Evolutionary conservation across 2,888 invertebrate genomes (phyloP).

Genomic region (Pterostichus niger): DNA sequence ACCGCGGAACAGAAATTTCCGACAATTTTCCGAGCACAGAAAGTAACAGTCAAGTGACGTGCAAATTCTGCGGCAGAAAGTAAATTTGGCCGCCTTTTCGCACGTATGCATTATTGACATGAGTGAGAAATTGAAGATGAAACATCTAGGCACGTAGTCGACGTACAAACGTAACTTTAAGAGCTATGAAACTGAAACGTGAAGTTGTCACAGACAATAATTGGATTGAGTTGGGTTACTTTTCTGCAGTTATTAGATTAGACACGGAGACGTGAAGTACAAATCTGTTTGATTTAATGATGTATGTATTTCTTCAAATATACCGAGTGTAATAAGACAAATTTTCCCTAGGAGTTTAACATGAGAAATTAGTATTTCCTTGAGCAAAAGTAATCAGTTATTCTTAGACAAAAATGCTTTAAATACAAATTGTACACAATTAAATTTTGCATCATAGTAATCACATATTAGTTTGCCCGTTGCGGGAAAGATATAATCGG

Average conservation of each 20-base stretch:
- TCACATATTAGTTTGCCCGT: too few species aligned
- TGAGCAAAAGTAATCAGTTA: too few species aligned
- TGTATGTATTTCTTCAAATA: background rate
- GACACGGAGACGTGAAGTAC: background rate
- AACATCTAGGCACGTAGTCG: constrained; percentile 15
- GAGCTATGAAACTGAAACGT: constrained; percentile 36
- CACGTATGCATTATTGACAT: constrained; percentile 8
- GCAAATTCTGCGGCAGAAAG: constrained; percentile 25
- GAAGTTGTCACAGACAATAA: constrained; percentile 1
- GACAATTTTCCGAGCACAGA: constrained; percentile 14
- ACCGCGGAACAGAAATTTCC: constrained; percentile 1
- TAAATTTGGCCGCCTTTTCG: background rate
- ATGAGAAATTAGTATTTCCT: too few species aligned
- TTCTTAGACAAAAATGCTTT: too few species aligned
- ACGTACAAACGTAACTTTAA: constrained; percentile 3
- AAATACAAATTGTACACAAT: too few species aligned
- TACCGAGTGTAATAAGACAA: too few species aligned
- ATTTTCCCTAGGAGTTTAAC: too few species aligned
- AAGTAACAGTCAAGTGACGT: constrained; percentile 29
- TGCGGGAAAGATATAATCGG: too few species aligned
- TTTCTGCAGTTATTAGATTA: background rate
- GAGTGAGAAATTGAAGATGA: background rate
- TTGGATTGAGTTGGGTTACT: constrained; percentile 26
- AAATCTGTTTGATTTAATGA: background rate
- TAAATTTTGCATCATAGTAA: too few species aligned